Evolutionary conservation across 1,140 invertebrate species (phyloP), one percentile per base, ranked within the genome.

Genomic region (Tigriopus japonicus): DNA sequence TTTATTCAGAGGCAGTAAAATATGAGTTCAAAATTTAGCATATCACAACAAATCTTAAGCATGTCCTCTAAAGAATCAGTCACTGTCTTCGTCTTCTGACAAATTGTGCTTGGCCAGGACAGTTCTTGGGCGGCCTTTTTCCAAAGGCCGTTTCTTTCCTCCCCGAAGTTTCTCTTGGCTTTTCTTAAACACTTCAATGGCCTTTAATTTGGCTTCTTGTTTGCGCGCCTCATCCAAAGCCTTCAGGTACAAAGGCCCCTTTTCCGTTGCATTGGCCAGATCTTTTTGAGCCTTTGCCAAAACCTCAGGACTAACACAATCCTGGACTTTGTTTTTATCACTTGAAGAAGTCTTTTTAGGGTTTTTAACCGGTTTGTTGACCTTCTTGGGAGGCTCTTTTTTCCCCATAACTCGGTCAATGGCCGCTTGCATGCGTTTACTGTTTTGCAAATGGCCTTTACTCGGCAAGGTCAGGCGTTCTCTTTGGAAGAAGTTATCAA

Each of bases 351-450:
- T 58, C 24, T 17, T 52, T 52, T 54, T 17, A 14, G n/a, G 35
- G 15, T 52, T 23, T 14, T 49, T 24, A 55, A 64, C 67, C 23
- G 69, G 68, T 51, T 58, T 64, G 14, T 59, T 49, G 52, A 63
- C 59, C 59, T 65, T 60, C 23, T 52, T 35, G 21, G 68, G 66
- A 66, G 63, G 24, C 62, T 23, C 56, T 55, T 35, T 9, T 35
- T 35, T 35, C 54, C 65, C 69, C 62, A 70, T 76, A 62, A 84
- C 73, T 69, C 69, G 77, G 62, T 76, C 70, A 17, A 86, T 72
- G 12, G 86, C 86, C 6, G 75, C 75, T 69, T 83, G 81, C 0
- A 88, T 82, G 69, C 86, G 74, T 72, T 86, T 86, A 68, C 86
- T 89, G 68, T 86, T 76, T 66, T 72, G 75, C 45, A 76, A 71